A percentile compares a stretch with the other conserved stretches of the same genome.
Conservation (phyloP, 2,797 vertebrate genomes). For the Halcyon smyrnensis region DNA sequence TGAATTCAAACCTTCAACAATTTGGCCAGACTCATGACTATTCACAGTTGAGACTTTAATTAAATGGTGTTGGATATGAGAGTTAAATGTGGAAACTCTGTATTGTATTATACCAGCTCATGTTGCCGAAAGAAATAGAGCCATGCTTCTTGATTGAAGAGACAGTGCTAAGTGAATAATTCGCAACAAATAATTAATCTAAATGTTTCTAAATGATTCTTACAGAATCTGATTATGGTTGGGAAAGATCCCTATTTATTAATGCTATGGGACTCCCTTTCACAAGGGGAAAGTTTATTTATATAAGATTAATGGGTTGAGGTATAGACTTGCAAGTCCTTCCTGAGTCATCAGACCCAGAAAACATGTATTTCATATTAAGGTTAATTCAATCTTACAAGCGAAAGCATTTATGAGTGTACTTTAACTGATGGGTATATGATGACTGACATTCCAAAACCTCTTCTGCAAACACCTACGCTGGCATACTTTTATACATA, state of each 20-base stretch:
- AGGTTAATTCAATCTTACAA: conserved; percentile 48
- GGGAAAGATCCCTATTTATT: conserved; percentile 60
- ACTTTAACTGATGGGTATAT: conserved; percentile 57
- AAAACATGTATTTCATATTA: conserved; percentile 64
- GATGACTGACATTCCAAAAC: conserved; percentile 61
- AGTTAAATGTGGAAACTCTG: conserved; percentile 30
- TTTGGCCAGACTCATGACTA: conserved; percentile 19
- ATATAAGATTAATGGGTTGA: conserved; percentile 58
- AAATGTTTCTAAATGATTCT: conserved; percentile 60
- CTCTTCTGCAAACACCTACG: conserved; percentile 49
- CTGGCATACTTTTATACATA: conserved; percentile 44
- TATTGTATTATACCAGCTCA: conserved; percentile 6
- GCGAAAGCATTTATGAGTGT: conserved; percentile 43
- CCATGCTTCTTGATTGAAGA: neutral
- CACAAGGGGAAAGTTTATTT: conserved; percentile 67
- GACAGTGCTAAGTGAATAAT: conserved; percentile 49
- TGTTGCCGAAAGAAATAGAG: conserved; percentile 61
- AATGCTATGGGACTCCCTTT: conserved; percentile 51
- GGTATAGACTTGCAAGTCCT: conserved; percentile 56
- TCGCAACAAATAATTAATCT: conserved; percentile 67
- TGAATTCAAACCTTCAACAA: conserved; percentile 27
- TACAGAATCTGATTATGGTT: conserved; percentile 56
- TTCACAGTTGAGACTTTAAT: conserved; percentile 52
- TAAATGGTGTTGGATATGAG: conserved; percentile 58
- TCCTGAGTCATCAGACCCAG: conserved; percentile 65